Base-by-base conservation (phyloP, 2,113 vertebrate species). In the Siniperca chuatsi region DNA sequence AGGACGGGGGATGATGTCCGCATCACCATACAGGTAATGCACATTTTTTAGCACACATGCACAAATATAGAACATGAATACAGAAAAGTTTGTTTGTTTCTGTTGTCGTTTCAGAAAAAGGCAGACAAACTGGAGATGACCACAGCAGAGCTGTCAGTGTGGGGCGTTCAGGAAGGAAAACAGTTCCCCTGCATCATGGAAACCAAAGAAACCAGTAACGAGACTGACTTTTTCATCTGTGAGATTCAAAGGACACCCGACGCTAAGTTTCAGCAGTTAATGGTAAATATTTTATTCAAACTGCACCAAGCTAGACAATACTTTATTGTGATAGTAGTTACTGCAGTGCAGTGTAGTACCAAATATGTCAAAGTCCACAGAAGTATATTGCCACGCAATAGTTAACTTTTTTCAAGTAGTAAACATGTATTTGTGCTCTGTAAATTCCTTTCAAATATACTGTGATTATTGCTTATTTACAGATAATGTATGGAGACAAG, bases 401-500 rank as follows among this genome's bases (percentile, higher is more conserved):
- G 33, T 64, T 4, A 9, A 10, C 16, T 62, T 21, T 3, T 21
- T 21, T 8, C 55, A 71, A 42, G 9, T 15, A 60, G 4, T 68
- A 40, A 58, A 82, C 42, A 60, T 46, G 21, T 25, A 25, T 75
- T 58, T 74, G 10, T 55, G 40, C 4, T 10, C 12, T 65, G 23
- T 11, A 10, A 50, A 25, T 20, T 58, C 16, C 11, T 55, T 52
- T 72, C n/a, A 67, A 25, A 72, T 25, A 25, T 11, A 35, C 6
- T 46, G 18, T 60, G 40, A 6, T 58, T n/a, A 11, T 66, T 11
- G 6, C 44, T 68, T 52, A 25, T 77, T 78, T 64, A 16, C 88
- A 99, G 98, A 96, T 99, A 78, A 93, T n/a, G 21, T 67, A 97
- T 84, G 97, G 97, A 76, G 86, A 94, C 33, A 66, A 92, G 71